Base-by-base conservation (phyloP, 2,113 vertebrate species). In the Egretta garzetta region DNA sequence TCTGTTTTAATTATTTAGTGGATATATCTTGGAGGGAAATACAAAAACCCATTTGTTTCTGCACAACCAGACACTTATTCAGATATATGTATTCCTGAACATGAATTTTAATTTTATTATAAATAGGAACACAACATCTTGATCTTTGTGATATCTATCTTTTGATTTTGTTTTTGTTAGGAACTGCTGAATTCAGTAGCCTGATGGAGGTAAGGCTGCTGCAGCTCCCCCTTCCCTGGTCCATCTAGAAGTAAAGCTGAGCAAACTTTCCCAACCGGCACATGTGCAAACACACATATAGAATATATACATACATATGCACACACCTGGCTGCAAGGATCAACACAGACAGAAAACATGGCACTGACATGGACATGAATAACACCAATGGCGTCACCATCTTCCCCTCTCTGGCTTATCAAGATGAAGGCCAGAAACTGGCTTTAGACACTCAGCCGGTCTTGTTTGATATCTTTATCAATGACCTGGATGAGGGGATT, bases 1-100 rank as follows among this genome's bases (percentile, higher is more conserved):
- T 68, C 18, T 15, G 2, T 60, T 82, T 59, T 60, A 7, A 63
- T 20, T 71, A 35, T 39, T 64, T 45, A 24, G 16, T 60, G 14
- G 24, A 82, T 72, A 27, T 55, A 58, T 7, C 35, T 79, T 88
- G 20, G 27, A 62, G 23, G 23, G 12, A 82, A 79, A 58, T 43
- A 41, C 1, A 66, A 52, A 39, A 10, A 0, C 0, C 4, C 5
- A 27, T 2, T 41, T 73, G 5, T 64, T 82, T 75, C 47, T 72
- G 8, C 8, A 53, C 27, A 62, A 13, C 2, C 10, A 68, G 2
- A 8, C 68, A 43, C 10, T 28, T 64, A 32, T 60, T 63, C 24
- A 50, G 12, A 41, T 55, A 41, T 4, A 55, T 0, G 0, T 81
- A n/a, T 62, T 85, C 14, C 43, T 50, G 45, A 66, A 52, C 3